Evolutionary conservation across 2,113 vertebrate species (phyloP), one percentile per base, ranked within the genome.

Genomic region (Syngnathoides biaculeatus): DNA sequence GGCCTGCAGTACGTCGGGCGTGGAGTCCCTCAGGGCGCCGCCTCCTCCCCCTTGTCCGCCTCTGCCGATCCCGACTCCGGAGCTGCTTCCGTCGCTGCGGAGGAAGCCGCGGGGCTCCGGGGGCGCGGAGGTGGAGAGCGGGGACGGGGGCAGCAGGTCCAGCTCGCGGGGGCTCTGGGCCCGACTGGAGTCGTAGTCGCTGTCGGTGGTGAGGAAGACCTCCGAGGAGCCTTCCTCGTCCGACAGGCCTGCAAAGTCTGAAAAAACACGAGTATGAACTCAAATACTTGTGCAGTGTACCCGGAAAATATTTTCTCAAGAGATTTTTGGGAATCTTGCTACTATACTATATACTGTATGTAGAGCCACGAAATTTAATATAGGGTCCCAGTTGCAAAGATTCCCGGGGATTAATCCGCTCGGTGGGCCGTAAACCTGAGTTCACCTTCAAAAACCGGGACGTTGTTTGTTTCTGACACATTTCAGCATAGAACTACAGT

Each of bases 201-300:
- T 95, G 81, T 96, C 94, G 0, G 95, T 94, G 65, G 94, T 93
- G 84, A 96, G 91, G 88, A 97, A 96, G 78, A 96, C 94, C 84
- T 97, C 94, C 0, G 94, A 95, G 5, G 94, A 94, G 58, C 93
- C 94, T 65, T 97, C 95, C 68, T 96, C 94, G 0, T 96, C 94
- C 0, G 94, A 95, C 13, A 94, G 79, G 45, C 92, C 93, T 0
- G 91, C 90, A 0, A 86, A 93, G 83, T 94, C 94, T 94, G 82
- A 63, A 64, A 1, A 48, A 71, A 71, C 67, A 19, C 11, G 1
- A 10, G 5, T 38, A 14, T 15, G 7, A 3, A 57, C 5, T 30
- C 5, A 3, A 24, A 6, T 48, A 57, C 30, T 35, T 42, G 40
- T 42, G 13, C 40, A 42, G 40, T 42, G 40, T 12, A 42, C 13